Percentiles rank a stretch among this genome's conserved stretches.
Evolutionary conservation across 2,113 vertebrate species (phyloP).

Genomic region (Sialia sialis): DNA sequence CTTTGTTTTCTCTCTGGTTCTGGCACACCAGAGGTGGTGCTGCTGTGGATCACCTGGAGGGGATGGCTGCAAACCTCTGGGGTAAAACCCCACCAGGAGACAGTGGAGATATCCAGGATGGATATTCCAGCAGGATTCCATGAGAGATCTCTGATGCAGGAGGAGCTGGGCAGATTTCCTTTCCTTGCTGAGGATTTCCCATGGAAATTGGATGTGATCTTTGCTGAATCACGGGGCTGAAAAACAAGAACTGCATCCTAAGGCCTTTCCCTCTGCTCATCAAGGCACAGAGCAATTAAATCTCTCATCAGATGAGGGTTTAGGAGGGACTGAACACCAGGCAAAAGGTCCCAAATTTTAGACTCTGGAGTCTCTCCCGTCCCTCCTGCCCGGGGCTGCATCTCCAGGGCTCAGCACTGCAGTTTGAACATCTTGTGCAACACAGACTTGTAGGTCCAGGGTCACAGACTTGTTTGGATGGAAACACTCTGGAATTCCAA

Average conservation of each 20-base stretch:
- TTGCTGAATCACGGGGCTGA: not conserved
- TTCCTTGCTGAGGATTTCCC: not conserved
- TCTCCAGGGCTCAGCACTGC: not conserved
- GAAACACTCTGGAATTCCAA: not conserved
- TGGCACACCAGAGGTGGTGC: rapidly evolving
- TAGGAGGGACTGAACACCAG: not conserved
- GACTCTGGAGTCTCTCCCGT: not conserved
- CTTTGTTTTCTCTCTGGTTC: rapidly evolving
- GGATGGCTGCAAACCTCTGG: not conserved
- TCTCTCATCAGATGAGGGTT: not conserved
- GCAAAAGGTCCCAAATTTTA: not conserved
- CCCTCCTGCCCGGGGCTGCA: not conserved
- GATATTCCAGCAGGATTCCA: rapidly evolving
- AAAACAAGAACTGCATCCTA: not conserved
- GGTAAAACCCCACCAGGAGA: rapidly evolving
- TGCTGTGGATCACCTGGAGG: not conserved
- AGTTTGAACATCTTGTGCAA: rapidly evolving
- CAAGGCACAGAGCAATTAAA: not conserved
- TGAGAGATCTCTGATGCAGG: rapidly evolving
- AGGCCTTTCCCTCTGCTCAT: not conserved
- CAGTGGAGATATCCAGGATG: not conserved
- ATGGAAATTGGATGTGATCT: rapidly evolving
- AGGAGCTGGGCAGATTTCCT: not conserved
- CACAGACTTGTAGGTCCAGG: not conserved
- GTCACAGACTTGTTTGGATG: not conserved